Evolutionary conservation across 2,888 invertebrate species (phyloP), one percentile per base, ranked within the genome.

Genomic region (Teinopalpus imperialis): DNA sequence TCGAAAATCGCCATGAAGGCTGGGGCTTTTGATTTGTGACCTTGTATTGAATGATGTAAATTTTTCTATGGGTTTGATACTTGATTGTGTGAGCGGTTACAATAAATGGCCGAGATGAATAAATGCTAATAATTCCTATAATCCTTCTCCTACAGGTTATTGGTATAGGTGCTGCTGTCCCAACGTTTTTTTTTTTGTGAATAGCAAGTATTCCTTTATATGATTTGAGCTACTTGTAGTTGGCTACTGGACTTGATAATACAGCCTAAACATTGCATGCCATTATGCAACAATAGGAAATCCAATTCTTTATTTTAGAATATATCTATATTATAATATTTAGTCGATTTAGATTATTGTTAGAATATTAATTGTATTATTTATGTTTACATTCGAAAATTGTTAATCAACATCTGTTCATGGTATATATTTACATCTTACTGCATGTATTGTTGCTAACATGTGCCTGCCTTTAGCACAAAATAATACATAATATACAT

Each of bases 51-150:
- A 80, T 79, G 85, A 71, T 87, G 86, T 86, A 86, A 80, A 87
- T 82, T 87, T 83, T 85, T 83, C 77, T 83, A 85, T 81, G 76
- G 74, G 80, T 86, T 86, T 81, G 75, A 81, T 82, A 79, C 69
- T 69, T 73, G 69, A 72, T 69, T 64, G 63, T 64, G 59, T 63
- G 70, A 59, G 63, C 57, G 68, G 62, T 67, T 67, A 56, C 59
- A 56, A 54, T 47, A 56, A 53, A 57, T 59, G 58, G 59, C 62
- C 54, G 59, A 61, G 54, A 63, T 65, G 56, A 48, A 59, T 53
- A 51, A 54, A 58, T 52, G 49, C 43, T 31, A 52, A 52, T 49
- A 43, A 49, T 61, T 55, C 57, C 57, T 56, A 60, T 56, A 61
- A 63, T 65, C 70, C 56, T 58, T 61, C 60, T 59, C 49, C 56